phyloP scores from a whole-genome alignment of 1,140 invertebrate species.

The Ips typographus region DNA sequence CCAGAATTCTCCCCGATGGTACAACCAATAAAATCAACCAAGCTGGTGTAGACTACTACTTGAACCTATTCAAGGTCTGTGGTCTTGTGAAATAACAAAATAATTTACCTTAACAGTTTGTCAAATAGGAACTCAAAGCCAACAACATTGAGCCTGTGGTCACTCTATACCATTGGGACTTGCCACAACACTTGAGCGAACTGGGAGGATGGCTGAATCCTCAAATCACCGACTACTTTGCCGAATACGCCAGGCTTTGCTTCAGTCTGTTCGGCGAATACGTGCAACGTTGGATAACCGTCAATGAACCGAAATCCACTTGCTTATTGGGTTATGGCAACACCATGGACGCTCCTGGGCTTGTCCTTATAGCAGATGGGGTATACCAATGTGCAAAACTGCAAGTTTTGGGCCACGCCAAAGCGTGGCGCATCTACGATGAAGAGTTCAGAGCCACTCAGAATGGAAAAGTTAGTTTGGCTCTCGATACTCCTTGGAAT shows the following conservation, averaged over 20 bases:
- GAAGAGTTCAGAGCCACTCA: slow-evolving; percentile 52
- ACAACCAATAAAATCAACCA: slow-evolving; percentile 55
- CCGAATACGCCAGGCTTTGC: slow-evolving; percentile 47
- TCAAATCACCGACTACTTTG: slow-evolving; percentile 19
- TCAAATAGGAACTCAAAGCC: slow-evolving; percentile 43
- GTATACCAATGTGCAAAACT: slow-evolving; percentile 29
- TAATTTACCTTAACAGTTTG: not conserved
- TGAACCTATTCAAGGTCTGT: slow-evolving; percentile 53
- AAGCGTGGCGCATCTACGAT: slow-evolving; percentile 58
- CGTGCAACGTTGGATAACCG: slow-evolving; percentile 52
- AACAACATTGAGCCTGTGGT: slow-evolving; percentile 53
- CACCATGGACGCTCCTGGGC: slow-evolving; percentile 11
- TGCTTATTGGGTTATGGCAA: slow-evolving; percentile 14
- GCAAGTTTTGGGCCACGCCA: slow-evolving; percentile 38
- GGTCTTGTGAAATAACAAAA: not conserved
- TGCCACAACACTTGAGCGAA: slow-evolving; percentile 44
- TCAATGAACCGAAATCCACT: slow-evolving; percentile 18
- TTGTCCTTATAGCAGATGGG: slow-evolving; percentile 16
- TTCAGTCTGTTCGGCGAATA: slow-evolving; percentile 32
- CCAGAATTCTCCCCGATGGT: slow-evolving; percentile 59
- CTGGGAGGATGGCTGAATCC: slow-evolving; percentile 59
- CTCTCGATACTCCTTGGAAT: slow-evolving; percentile 29
- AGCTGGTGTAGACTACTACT: slow-evolving; percentile 59
- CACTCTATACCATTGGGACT: slow-evolving; percentile 49
- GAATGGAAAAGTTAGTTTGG: slow-evolving; percentile 40